A percentile compares a stretch with the other conserved stretches of the same genome.
phyloP scores from a whole-genome alignment of 2,113 vertebrate genomes.

The Rhinolophus ferrumequinum region DNA sequence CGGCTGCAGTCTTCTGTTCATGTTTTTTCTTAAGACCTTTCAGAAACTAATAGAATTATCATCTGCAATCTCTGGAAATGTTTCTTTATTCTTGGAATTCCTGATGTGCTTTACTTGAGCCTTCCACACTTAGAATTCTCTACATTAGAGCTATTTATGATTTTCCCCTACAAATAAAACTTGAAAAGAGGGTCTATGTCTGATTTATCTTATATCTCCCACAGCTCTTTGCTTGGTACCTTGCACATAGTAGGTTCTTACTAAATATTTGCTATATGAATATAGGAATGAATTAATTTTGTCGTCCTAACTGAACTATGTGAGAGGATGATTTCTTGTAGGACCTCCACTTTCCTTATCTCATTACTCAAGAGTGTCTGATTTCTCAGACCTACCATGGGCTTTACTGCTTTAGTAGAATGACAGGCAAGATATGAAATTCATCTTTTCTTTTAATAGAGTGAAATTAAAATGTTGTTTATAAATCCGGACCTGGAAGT shows the following conservation, averaged over 20 bases:
- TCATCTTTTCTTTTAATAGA: not conserved
- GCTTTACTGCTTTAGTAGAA: not conserved
- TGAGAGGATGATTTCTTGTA: not conserved
- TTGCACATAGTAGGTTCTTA: not conserved
- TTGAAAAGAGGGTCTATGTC: not conserved
- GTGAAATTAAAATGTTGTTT: not conserved
- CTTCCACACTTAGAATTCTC: not conserved
- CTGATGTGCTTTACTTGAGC: not conserved
- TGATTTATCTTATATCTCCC: not conserved
- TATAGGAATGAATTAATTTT: not conserved
- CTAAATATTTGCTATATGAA: not conserved
- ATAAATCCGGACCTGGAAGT: not conserved
- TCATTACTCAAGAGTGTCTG: not conserved
- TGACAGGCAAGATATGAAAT: not conserved
- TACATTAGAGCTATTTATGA: not conserved
- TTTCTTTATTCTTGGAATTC: conserved; percentile 66
- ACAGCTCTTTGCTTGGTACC: not conserved
- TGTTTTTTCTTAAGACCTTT: not conserved
- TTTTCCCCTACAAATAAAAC: not conserved
- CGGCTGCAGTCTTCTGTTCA: not conserved
- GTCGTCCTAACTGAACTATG: not conserved
- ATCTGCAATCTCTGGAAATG: conserved; percentile 1
- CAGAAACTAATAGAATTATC: conserved; percentile 6
- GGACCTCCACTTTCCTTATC: not conserved
- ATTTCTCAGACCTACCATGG: not conserved